Conservation (phyloP, 2,113 vertebrate genomes). For the Alces alces region DNA sequence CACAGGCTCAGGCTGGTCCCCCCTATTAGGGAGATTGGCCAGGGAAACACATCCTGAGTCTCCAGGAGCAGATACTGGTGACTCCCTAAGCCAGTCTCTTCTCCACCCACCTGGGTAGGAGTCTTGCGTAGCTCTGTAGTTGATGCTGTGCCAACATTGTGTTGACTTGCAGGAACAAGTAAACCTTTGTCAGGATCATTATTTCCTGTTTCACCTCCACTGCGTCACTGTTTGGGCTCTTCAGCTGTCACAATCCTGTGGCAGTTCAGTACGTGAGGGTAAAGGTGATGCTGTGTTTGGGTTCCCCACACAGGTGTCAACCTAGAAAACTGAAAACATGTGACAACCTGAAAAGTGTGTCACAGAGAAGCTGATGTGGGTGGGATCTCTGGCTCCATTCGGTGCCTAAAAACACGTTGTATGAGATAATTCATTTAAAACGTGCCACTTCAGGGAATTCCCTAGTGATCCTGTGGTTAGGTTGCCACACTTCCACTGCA, state of each 20-base stretch:
- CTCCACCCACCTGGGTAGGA: background rate
- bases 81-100: background rate
- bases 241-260: background rate
- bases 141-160: background rate
- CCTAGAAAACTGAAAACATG: background rate
- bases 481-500: background rate
- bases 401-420: background rate
- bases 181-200: background rate
- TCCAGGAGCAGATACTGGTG: background rate
- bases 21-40: background rate
- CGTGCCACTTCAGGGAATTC: background rate
- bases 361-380: background rate
- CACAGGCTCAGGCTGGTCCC: background rate
- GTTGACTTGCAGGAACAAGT: background rate
- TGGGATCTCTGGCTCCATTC: background rate
- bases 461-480: background rate
- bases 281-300: background rate
- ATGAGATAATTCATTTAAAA: background rate
- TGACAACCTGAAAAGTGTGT: background rate
- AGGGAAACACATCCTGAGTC: background rate
- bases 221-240: background rate
- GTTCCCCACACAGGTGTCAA: background rate
- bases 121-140: background rate
- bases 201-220: background rate
- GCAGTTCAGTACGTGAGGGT: background rate